Evolutionary conservation across 2,113 vertebrate genomes (phyloP).

Genomic region (Paralichthys olivaceus): DNA sequence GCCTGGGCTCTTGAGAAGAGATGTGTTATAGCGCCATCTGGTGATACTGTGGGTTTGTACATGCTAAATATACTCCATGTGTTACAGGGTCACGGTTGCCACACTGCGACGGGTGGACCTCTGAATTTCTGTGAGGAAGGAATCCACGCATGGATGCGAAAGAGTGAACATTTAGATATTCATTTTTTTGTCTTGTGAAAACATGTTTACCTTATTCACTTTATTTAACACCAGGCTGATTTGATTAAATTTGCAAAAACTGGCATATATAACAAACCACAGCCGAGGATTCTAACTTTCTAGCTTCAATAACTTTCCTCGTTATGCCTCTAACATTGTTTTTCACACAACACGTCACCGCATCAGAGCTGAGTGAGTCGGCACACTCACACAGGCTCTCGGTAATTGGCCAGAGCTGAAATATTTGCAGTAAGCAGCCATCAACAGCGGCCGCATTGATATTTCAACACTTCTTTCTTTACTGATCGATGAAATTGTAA

Average conservation of each 20-base stretch:
- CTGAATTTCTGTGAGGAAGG: not conserved
- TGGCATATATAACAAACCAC: not conserved
- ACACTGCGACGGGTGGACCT: not conserved
- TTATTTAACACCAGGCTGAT: not conserved
- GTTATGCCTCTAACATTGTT: not conserved
- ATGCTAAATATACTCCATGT: not conserved
- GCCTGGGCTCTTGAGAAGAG: not conserved
- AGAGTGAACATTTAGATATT: not conserved
- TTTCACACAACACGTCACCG: not conserved
- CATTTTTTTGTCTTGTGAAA: too few relatives aligned
- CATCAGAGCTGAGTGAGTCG: not conserved
- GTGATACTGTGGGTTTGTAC: not conserved
- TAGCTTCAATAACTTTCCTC: not conserved
- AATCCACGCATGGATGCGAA: not conserved
- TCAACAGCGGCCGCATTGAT: not conserved
- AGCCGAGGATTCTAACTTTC: not conserved
- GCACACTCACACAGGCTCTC: not conserved
- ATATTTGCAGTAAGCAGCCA: not conserved
- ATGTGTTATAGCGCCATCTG: not conserved
- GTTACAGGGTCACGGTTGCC: not conserved
- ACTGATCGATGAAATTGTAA: not conserved
- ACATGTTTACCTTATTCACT: too few relatives aligned
- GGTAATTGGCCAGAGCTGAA: constrained; percentile 3
- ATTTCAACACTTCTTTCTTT: not conserved
- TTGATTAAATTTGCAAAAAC: not conserved